Percentiles rank a stretch among this genome's conserved stretches.
Conservation (phyloP, 2,888 invertebrate genomes). For the Habrosyne pyritoides region DNA sequence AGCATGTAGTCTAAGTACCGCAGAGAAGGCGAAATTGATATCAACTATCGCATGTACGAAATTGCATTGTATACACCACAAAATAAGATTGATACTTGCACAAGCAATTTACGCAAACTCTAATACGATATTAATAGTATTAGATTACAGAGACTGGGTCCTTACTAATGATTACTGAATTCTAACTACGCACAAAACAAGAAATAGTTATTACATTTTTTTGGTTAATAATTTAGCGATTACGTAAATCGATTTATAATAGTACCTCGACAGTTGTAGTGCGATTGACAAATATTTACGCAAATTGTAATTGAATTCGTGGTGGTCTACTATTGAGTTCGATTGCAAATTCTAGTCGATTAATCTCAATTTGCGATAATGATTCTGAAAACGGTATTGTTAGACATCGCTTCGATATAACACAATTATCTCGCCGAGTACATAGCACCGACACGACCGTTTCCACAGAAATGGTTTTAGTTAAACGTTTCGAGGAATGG, state of each 20-base stretch:
- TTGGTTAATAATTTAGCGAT: neutral
- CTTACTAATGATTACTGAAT: slow-evolving; percentile 5
- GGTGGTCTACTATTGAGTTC: neutral
- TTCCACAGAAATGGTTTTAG: slow-evolving; percentile 10
- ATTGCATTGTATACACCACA: neutral
- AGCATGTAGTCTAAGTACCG: neutral
- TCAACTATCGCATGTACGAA: neutral
- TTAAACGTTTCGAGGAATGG: slow-evolving; percentile 37
- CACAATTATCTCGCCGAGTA: neutral
- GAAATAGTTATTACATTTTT: slow-evolving; percentile 1
- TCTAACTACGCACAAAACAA: slow-evolving; percentile 4
- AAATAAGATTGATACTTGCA: neutral
- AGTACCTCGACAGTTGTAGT: neutral
- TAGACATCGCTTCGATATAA: neutral
- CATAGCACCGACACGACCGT: neutral
- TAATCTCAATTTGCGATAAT: neutral
- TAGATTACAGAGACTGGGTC: slow-evolving; percentile 25
- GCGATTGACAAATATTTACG: neutral
- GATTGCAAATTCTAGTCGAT: neutral
- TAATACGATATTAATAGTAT: slow-evolving; percentile 35
- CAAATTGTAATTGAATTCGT: neutral
- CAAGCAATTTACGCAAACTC: slow-evolving; percentile 20
- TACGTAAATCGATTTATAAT: neutral
- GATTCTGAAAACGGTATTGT: neutral
- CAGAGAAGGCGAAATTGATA: neutral